These are phyloP conservation scores for Equus quagga DNA, from an alignment of 2,113 vertebrate species.

Conservation along the genomic window DNA sequence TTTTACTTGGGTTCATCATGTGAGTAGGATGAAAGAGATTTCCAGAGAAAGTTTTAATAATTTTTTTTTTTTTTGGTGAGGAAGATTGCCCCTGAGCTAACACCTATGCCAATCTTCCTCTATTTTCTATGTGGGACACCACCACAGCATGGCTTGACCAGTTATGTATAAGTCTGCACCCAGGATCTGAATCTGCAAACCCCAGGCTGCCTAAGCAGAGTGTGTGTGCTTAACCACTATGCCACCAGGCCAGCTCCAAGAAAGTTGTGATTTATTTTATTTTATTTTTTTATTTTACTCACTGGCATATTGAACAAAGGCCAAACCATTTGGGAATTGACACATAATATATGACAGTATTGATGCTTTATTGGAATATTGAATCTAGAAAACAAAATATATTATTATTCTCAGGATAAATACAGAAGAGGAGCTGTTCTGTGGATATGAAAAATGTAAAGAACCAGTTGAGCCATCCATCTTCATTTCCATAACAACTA, in stretches of 20 bases:
- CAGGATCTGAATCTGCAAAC: too few relatives aligned
- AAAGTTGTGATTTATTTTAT: background rate
- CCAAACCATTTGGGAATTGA: background rate
- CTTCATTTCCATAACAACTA: constrained; percentile 10
- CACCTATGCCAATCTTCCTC: too few relatives aligned
- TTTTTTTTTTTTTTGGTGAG: too few relatives aligned
- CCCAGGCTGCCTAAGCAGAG: too few relatives aligned
- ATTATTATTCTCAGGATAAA: constrained; percentile 59
- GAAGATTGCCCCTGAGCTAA: too few relatives aligned
- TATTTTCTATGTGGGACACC: too few relatives aligned
- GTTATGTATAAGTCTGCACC: too few relatives aligned
- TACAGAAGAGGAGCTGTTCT: background rate
- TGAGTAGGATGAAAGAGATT: background rate
- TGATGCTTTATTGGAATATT: background rate
- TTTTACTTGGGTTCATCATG: background rate
- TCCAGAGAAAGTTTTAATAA: background rate
- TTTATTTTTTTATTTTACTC: background rate
- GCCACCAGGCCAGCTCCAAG: too few relatives aligned
- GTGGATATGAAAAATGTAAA: constrained; percentile 69
- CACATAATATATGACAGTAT: background rate
- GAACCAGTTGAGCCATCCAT: constrained; percentile 35
- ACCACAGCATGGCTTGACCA: too few relatives aligned
- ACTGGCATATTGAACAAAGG: background rate
- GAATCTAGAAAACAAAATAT: constrained; percentile 57
- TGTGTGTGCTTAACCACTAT: too few relatives aligned